A percentile compares a stretch with the other conserved stretches of the same genome.
phyloP scores from a whole-genome alignment of 2,797 vertebrate genomes.

The Neosalanx taihuensis region DNA sequence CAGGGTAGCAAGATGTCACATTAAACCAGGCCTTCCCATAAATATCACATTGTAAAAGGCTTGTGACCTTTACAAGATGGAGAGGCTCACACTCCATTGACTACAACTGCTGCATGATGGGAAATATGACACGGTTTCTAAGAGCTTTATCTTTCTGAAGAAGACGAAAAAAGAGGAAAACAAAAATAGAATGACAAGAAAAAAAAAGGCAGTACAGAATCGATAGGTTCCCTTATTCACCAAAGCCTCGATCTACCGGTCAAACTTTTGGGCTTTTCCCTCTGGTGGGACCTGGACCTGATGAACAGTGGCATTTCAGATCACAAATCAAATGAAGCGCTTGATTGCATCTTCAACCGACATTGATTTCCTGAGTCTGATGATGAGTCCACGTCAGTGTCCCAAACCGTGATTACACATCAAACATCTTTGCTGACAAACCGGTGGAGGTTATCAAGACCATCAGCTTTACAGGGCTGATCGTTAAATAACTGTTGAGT shows the following conservation, averaged over 20 bases:
- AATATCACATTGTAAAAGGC: slow-evolving; percentile 41
- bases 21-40: slow-evolving; percentile 32
- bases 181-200: not conserved
- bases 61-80: slow-evolving; percentile 43
- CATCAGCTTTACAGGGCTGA: slow-evolving; percentile 25
- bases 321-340: slow-evolving; percentile 68
- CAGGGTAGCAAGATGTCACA: slow-evolving; percentile 30
- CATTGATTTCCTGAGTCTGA: slow-evolving; percentile 65
- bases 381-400: slow-evolving; percentile 56
- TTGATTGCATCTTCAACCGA: slow-evolving; percentile 63
- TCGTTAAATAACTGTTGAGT: slow-evolving; percentile 38
- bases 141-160: slow-evolving; percentile 14
- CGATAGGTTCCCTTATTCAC: slow-evolving; percentile 40
- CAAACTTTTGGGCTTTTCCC: slow-evolving; percentile 36
- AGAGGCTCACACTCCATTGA: slow-evolving; percentile 43
- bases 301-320: slow-evolving; percentile 36
- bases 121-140: slow-evolving; percentile 45
- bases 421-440: slow-evolving; percentile 48
- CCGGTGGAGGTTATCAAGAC: slow-evolving; percentile 49
- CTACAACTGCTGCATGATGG: slow-evolving; percentile 32
- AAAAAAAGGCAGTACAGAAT: slow-evolving; percentile 37
- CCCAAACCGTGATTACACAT: slow-evolving; percentile 64
- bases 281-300: slow-evolving; percentile 23
- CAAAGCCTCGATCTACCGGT: slow-evolving; percentile 36
- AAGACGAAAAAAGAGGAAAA: slow-evolving; percentile 17